These are phyloP conservation scores for Corythoichthys haematopterus DNA, from an alignment of 2,113 vertebrate species.

Conservation along the genomic window DNA sequence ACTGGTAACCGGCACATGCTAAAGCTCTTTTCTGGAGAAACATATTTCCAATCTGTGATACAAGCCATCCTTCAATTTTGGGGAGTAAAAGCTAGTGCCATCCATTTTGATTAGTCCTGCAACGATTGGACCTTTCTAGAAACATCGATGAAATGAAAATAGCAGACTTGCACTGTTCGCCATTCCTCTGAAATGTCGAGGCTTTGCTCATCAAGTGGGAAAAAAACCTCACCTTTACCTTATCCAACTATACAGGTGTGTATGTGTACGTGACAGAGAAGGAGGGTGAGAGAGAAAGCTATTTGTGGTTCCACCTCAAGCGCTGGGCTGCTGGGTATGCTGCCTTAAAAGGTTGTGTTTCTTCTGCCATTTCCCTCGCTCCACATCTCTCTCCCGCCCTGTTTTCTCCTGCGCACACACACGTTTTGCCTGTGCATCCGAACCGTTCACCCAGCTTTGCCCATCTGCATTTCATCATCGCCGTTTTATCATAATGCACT, in stretches of 20 bases:
- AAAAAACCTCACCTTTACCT: slow-evolving; percentile 30
- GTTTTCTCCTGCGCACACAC: not conserved
- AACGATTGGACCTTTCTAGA: slow-evolving; percentile 34
- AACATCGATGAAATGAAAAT: slow-evolving; percentile 44
- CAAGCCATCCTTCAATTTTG: slow-evolving; percentile 25
- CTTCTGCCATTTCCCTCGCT: slow-evolving; percentile 49
- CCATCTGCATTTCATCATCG: slow-evolving; percentile 43
- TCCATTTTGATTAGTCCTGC: slow-evolving; percentile 33
- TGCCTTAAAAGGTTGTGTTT: slow-evolving; percentile 77
- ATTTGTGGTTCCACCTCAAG: slow-evolving; percentile 68
- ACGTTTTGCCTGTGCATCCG: slow-evolving; percentile 37
- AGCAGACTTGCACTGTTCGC: slow-evolving; percentile 44
- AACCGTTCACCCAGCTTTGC: slow-evolving; percentile 25
- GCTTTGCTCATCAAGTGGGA: slow-evolving; percentile 39
- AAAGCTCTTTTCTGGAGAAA: slow-evolving; percentile 17
- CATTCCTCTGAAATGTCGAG: slow-evolving; percentile 45
- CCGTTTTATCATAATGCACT: slow-evolving; percentile 48
- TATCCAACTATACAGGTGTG: slow-evolving; percentile 41
- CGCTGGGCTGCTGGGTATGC: slow-evolving; percentile 66
- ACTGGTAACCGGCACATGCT: too few species aligned
- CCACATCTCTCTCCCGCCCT: slow-evolving; percentile 13
- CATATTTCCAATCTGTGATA: slow-evolving; percentile 10
- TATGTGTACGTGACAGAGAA: slow-evolving; percentile 3
- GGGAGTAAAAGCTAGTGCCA: slow-evolving; percentile 16
- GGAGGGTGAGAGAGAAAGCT: slow-evolving; percentile 32